Evolutionary conservation across 2,888 invertebrate genomes (phyloP).

Genomic region (Orgyia antiqua): DNA sequence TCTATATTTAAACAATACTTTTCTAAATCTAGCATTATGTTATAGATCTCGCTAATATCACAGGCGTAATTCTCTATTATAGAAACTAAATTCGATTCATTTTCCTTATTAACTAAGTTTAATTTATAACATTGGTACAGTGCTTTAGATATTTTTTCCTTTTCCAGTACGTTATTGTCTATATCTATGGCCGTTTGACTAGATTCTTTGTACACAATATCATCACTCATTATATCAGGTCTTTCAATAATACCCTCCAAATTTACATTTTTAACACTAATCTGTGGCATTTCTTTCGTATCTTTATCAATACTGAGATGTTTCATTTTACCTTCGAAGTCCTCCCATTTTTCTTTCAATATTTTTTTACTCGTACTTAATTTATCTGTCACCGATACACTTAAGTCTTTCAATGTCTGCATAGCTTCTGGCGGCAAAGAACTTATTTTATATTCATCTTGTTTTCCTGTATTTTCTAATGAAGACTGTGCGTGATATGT

Average conservation of each 20-base stretch:
- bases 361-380: constrained; percentile 71
- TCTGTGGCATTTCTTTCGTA: constrained; percentile 22
- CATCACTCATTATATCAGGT: constrained; percentile 31
- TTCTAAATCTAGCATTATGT: constrained; percentile 57
- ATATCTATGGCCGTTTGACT: constrained; percentile 63
- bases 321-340: constrained; percentile 70
- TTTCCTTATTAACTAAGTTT: constrained; percentile 60
- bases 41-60: constrained; percentile 66
- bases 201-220: constrained; percentile 68
- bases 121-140: constrained; percentile 68
- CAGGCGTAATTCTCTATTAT: constrained; percentile 59
- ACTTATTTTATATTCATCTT: constrained; percentile 54
- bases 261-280: no score
- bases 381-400: constrained; percentile 71
- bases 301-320: constrained; percentile 53
- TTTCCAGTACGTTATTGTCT: constrained; percentile 49
- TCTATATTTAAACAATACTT: constrained; percentile 61
- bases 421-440: constrained; percentile 61
- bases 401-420: constrained; percentile 72
- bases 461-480: constrained; percentile 33
- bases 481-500: constrained; percentile 55
- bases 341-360: constrained; percentile 76
- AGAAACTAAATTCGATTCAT: constrained; percentile 62
- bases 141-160: constrained; percentile 52
- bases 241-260: no score